These are phyloP conservation scores for Pseudomyrmex concolor DNA, from an alignment of 1,140 invertebrate genomes.

Conservation along the genomic window DNA sequence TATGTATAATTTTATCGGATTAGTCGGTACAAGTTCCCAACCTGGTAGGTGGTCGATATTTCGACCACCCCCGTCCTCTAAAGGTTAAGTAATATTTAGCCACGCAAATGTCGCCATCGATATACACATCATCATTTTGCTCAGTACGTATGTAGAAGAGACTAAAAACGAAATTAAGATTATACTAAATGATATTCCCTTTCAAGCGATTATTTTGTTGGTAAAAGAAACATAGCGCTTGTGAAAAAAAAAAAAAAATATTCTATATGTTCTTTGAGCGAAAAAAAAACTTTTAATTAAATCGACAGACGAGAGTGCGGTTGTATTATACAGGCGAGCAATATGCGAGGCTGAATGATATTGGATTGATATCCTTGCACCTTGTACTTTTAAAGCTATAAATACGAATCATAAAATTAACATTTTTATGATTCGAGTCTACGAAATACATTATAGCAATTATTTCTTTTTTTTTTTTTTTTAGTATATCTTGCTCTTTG, in stretches of 20 bases:
- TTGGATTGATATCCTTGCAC: conserved; percentile 1
- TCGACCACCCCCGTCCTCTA: no score
- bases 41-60: no score
- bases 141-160: not conserved
- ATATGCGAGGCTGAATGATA: conserved; percentile 4
- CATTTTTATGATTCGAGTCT: conserved; percentile 12
- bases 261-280: not conserved
- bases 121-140: conserved; percentile 24
- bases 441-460: conserved; percentile 8
- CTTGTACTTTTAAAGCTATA: conserved; percentile 16
- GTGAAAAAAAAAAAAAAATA: conserved; percentile 24
- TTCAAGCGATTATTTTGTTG: conserved; percentile 35
- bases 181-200: not conserved
- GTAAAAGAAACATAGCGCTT: not conserved
- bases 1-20: no score
- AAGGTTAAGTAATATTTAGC: conserved; percentile 27
- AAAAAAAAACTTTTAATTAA: not conserved
- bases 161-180: not conserved
- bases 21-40: no score
- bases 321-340: not conserved
- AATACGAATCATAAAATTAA: no score
- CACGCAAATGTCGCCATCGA: not conserved
- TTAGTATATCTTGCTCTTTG: conserved; percentile 31
- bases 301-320: not conserved
- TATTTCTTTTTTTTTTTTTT: not conserved